Conservation (phyloP, 2,888 invertebrate genomes). For the Lumbricus terrestris region DNA sequence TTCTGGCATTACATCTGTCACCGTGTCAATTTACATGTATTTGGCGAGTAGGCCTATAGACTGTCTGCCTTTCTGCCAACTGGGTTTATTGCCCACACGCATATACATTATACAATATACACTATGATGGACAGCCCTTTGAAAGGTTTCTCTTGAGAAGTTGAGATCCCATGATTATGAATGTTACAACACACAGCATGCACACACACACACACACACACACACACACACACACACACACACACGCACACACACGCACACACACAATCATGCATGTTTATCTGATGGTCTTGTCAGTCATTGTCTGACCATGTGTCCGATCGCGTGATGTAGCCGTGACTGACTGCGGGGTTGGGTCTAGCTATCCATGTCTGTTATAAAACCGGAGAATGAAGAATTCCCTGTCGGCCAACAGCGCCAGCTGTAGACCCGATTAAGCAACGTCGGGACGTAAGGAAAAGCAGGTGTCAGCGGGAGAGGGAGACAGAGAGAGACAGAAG, state of each 20-base stretch:
- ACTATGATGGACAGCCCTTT: too few relatives aligned
- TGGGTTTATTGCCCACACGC: not conserved
- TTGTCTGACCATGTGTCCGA: not conserved
- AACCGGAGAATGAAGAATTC: not conserved
- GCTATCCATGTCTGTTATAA: not conserved
- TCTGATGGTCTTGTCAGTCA: not conserved
- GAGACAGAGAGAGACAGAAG: not conserved
- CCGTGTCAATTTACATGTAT: not conserved
- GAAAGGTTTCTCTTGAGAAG: not conserved
- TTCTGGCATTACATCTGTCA: not conserved
- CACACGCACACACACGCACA: too few relatives aligned
- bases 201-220: too few relatives aligned
- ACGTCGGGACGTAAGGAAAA: not conserved
- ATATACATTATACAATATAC: too few relatives aligned
- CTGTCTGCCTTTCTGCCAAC: not conserved
- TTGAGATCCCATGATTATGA: not conserved
- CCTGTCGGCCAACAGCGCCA: not conserved
- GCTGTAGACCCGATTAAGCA: not conserved
- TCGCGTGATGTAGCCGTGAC: not conserved
- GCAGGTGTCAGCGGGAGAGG: not conserved
- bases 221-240: too few relatives aligned
- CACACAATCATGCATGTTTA: not conserved
- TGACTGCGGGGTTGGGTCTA: not conserved
- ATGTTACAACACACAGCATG: not conserved
- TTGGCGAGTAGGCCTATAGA: not conserved